Conservation (phyloP, 2,797 vertebrate genomes). For the Phalloptychus januarius region DNA sequence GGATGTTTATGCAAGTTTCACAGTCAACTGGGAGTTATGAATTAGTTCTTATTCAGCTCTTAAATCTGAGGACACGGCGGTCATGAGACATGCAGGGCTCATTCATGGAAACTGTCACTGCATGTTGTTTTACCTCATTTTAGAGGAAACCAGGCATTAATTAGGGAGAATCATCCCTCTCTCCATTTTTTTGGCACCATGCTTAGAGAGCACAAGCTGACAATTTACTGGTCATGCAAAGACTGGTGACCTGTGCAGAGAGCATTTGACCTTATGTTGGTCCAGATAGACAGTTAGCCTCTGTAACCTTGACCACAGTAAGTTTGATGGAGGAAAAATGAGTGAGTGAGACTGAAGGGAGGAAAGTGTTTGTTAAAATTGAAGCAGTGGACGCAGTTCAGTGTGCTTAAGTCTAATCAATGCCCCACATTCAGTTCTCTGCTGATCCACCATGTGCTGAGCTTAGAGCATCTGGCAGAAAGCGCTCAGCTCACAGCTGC, state of each 20-base stretch:
- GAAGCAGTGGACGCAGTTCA: slow-evolving; percentile 19
- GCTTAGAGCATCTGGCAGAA: slow-evolving; percentile 64
- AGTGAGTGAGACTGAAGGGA: neutral
- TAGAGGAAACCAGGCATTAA: neutral
- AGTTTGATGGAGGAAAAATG: neutral
- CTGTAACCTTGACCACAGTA: neutral
- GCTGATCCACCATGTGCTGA: slow-evolving; percentile 50
- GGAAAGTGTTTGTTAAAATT: neutral
- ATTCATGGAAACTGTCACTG: neutral
- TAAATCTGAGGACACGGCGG: neutral
- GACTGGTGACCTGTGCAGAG: neutral
- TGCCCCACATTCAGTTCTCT: slow-evolving; percentile 42
- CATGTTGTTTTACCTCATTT: neutral
- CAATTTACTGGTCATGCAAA: neutral
- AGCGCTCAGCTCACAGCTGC: slow-evolving; percentile 55
- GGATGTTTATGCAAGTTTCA: neutral
- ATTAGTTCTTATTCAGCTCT: neutral
- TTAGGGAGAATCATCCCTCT: neutral
- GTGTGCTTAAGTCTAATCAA: slow-evolving; percentile 49
- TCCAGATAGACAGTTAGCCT: neutral
- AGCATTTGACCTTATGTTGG: neutral
- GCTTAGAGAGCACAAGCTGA: neutral
- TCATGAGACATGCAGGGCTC: neutral
- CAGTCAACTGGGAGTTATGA: neutral
- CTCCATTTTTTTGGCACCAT: neutral